Base-by-base conservation (phyloP, 2,888 invertebrate genomes). In the Hyposoter dolosus region DNA sequence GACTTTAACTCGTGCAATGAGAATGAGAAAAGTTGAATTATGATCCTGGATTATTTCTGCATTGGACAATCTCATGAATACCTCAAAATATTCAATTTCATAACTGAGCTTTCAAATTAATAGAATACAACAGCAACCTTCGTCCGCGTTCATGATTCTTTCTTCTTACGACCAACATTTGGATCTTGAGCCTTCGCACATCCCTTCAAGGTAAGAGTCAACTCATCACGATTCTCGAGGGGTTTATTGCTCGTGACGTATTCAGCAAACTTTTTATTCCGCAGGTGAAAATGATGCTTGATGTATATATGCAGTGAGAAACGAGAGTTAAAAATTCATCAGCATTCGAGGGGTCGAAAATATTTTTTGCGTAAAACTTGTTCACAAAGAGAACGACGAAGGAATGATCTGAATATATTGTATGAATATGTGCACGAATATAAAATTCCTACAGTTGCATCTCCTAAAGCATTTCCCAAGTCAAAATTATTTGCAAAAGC, bases 171-270 rank as follows among this genome's bases (percentile, higher is more conserved):
- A 15, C 12, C 28, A 28, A 3, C 60, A 60, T 28, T 60, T 60
- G 60, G 28, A 60, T 28, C 28, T 28, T 15, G 28, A 60, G 28
- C 28, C 32, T 43, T 17, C 43, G 84, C 76, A 71, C 68, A 66
- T 72, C 77, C n/a, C 80, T 71, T 45, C 72, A 28, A 74, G 47
- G 75, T 78, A 63, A 78, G 81, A 77, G 84, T 77, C 74, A 77
- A 84, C 82, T 82, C 84, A 77, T 84, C 77, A 81, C 66, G 66
- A 72, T 71, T 66, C 78, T 40, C 63, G 71, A 17, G 81, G 68
- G 77, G 77, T 77, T 77, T 84, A 82, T 84, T 74, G 77, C 84
- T 84, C 68, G 68, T 74, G 84, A 81, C 81, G 28, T 78, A 82
- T 84, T 82, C 81, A 68, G 45, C 12, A 76, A 84, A 84, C 60